Conservation (phyloP, 2,113 vertebrate species). For the Athene noctua region DNA sequence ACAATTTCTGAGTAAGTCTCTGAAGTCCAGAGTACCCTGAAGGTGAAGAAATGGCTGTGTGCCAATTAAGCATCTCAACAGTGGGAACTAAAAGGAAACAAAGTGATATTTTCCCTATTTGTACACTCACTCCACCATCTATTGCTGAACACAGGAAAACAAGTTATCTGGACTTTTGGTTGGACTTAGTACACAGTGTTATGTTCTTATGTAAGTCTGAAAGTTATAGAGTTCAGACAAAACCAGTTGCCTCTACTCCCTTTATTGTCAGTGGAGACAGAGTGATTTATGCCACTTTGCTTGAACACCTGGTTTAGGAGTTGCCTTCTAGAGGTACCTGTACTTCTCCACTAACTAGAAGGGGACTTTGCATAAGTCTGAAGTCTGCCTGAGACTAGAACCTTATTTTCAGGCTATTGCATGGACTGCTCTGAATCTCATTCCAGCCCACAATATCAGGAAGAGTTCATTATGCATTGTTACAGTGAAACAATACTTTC, state of each 20-base stretch:
- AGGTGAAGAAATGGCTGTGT: neutral
- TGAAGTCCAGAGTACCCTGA: neutral
- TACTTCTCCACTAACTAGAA: neutral
- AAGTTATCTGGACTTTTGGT: neutral
- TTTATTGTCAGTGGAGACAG: neutral
- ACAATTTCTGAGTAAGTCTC: neutral
- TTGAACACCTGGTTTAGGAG: neutral
- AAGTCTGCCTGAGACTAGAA: neutral
- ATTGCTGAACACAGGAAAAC: neutral
- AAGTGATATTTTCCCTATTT: neutral
- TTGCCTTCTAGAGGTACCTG: neutral
- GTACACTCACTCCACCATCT: neutral
- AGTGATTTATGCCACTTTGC: neutral
- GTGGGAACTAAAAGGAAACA: neutral
- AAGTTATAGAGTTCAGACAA: neutral
- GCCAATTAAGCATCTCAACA: neutral
- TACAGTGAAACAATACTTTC: neutral
- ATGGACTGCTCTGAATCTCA: neutral
- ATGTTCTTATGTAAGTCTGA: neutral
- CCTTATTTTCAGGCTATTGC: neutral
- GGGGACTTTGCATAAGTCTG: neutral
- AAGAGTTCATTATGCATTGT: neutral
- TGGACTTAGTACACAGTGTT: neutral
- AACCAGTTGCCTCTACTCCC: neutral
- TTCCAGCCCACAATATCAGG: neutral